Conservation (phyloP, 2,888 invertebrate species). For the Volucella inflata region DNA sequence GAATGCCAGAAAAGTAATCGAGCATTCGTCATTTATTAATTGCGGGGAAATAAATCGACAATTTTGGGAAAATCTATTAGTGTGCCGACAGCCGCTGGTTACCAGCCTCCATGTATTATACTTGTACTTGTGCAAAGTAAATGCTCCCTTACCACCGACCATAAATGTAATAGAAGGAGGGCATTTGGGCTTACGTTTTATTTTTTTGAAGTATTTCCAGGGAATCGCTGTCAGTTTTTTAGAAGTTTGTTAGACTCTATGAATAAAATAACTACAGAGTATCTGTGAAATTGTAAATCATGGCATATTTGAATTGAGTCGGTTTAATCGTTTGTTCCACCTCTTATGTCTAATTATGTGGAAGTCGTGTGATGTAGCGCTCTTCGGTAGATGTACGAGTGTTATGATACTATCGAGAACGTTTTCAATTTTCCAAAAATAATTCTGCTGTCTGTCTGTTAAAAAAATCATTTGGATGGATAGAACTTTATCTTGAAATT, state of each 20-base stretch:
- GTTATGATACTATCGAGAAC: no score
- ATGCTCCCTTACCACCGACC: no score
- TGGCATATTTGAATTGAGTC: conserved; percentile 1
- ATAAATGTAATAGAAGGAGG: no score
- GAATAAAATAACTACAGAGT: conserved; percentile 43
- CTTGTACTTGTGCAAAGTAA: no score
- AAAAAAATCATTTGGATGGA: conserved; percentile 4
- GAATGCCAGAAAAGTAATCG: conserved; percentile 15
- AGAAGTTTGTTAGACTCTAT: neutral
- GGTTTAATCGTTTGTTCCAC: conserved; percentile 6
- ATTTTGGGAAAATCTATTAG: conserved; percentile 23
- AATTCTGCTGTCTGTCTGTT: neutral
- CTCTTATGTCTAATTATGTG: neutral
- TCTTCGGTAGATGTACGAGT: no score
- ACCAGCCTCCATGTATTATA: no score
- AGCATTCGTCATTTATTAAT: conserved; percentile 50
- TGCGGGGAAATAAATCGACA: conserved; percentile 37
- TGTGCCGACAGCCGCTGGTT: neutral
- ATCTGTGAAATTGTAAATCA: conserved; percentile 4
- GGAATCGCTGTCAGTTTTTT: neutral
- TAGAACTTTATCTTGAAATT: conserved; percentile 23
- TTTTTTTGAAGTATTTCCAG: no score
- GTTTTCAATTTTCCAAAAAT: no score
- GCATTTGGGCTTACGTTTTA: no score
- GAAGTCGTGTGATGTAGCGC: no score